Evolutionary conservation across 2,888 invertebrate species (phyloP).

Genomic region (Caenorhabditis imperialis): DNA sequence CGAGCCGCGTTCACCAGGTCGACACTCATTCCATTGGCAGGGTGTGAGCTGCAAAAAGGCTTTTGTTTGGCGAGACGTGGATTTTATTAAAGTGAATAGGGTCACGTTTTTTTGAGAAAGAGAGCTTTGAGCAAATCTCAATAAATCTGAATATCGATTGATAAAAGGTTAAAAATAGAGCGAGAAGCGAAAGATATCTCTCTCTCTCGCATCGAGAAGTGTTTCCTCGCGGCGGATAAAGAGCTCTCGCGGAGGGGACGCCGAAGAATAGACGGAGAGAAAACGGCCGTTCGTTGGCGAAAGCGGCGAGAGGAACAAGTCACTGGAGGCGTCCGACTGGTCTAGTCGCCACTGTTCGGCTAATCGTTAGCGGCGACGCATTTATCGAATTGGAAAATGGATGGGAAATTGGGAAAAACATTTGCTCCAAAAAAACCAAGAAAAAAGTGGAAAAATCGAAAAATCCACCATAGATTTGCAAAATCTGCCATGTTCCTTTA

Average conservation of each 20-base stretch:
- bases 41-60: too few species aligned
- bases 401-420: background rate
- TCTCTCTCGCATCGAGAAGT: background rate
- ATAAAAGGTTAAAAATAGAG: background rate
- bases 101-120: background rate
- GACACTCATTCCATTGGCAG: slow-evolving; percentile 53
- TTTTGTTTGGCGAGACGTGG: too few species aligned
- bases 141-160: slow-evolving; percentile 5
- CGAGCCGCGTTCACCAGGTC: slow-evolving; percentile 71
- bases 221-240: slow-evolving; percentile 33
- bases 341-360: too few species aligned
- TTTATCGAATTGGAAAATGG: slow-evolving; percentile 1
- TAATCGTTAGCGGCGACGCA: background rate
- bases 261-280: background rate
- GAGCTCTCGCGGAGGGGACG: slow-evolving; percentile 21
- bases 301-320: too few species aligned
- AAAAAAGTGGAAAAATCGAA: too few species aligned
- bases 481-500: background rate
- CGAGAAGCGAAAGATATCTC: background rate
- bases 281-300: too few species aligned
- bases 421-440: too few species aligned
- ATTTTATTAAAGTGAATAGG: too few species aligned
- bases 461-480: background rate
- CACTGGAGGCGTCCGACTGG: too few species aligned
- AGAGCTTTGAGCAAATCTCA: background rate